A percentile compares a stretch with the other conserved stretches of the same genome.
Conservation (phyloP, 1,140 invertebrate species). For the Cyrtorhinus lividipennis region DNA sequence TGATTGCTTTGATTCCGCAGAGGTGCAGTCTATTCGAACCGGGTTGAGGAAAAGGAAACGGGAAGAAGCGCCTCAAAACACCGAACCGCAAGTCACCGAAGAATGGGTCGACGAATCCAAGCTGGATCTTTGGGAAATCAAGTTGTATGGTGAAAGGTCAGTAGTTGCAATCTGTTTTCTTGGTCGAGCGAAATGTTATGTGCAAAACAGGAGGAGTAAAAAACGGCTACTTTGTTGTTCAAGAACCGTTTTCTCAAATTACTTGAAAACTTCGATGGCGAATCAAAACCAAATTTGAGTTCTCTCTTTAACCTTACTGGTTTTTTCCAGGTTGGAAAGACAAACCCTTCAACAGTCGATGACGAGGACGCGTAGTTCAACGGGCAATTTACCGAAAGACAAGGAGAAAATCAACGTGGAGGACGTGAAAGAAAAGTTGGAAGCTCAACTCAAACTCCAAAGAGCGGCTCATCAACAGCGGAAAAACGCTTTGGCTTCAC, state of each 20-base stretch:
- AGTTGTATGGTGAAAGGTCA: constrained; percentile 68
- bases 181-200: too few relatives aligned
- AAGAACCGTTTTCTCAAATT: not conserved
- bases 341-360: constrained; percentile 43
- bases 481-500: constrained; percentile 30
- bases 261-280: too few relatives aligned
- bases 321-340: constrained; percentile 39
- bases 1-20: too few relatives aligned
- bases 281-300: too few relatives aligned
- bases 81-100: constrained; percentile 79
- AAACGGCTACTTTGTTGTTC: too few relatives aligned
- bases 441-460: constrained; percentile 73
- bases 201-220: too few relatives aligned
- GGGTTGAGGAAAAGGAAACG: constrained; percentile 82
- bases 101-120: constrained; percentile 94
- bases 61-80: constrained; percentile 76
- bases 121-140: constrained; percentile 92
- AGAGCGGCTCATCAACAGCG: constrained; percentile 72
- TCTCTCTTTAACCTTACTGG: too few relatives aligned
- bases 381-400: constrained; percentile 30
- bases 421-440: constrained; percentile 81
- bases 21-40: constrained; percentile 84
- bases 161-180: too few relatives aligned
- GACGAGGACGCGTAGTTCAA: constrained; percentile 46
- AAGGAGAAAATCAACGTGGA: constrained; percentile 45